Evolutionary conservation across 2,888 invertebrate genomes (phyloP).

Genomic region (Spodoptera picta): DNA sequence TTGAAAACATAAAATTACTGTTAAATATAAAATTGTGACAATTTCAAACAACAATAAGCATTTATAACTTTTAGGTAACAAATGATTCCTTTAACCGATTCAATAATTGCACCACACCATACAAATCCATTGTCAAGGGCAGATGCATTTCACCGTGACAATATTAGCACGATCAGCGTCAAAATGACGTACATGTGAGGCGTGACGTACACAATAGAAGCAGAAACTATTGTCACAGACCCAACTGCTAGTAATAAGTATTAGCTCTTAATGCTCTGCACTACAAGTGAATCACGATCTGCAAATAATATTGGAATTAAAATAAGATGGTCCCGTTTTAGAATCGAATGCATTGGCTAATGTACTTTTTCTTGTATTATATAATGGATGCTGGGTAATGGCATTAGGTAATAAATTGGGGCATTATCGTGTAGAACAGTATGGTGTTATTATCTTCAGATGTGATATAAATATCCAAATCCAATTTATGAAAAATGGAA

Average conservation of each 20-base stretch:
- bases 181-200: conserved; percentile 73
- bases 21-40: conserved; percentile 1
- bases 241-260: conserved; percentile 59
- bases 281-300: conserved; percentile 71
- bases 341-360: conserved; percentile 4
- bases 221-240: conserved; percentile 60
- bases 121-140: conserved; percentile 51
- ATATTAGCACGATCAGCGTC: conserved; percentile 62
- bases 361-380: neutral
- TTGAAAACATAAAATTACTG: too few species aligned
- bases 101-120: conserved; percentile 53
- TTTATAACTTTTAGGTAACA: conserved; percentile 12
- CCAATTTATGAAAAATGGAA: too few species aligned
- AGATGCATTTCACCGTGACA: conserved; percentile 49
- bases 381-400: neutral
- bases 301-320: conserved; percentile 58
- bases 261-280: conserved; percentile 69
- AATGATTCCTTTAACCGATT: conserved; percentile 47
- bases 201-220: conserved; percentile 78
- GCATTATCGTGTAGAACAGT: too few species aligned
- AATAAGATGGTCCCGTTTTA: neutral
- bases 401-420: too few species aligned
- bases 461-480: too few species aligned
- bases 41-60: conserved; percentile 20
- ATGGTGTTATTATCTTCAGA: too few species aligned